phyloP scores from a whole-genome alignment of 2,113 vertebrate genomes.

The Pelodiscus sinensis region DNA sequence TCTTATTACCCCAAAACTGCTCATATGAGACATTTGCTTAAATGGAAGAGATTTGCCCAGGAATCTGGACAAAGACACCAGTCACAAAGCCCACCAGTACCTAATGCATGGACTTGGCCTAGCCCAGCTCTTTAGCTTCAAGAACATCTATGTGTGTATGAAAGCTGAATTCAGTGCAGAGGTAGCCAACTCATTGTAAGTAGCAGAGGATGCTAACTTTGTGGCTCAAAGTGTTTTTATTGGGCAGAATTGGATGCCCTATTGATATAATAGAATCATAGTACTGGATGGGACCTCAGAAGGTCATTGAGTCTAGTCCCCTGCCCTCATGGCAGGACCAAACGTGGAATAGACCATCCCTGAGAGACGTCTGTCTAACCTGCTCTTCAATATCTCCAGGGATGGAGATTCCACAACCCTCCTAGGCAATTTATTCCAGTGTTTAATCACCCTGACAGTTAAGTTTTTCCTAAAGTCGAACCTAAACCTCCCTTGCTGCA shows the following conservation, averaged over 20 bases:
- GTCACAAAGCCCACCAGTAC: conserved; percentile 58
- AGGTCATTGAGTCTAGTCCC: too few species aligned
- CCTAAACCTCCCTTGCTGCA: too few species aligned
- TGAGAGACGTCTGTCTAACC: too few species aligned
- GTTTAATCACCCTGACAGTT: too few species aligned
- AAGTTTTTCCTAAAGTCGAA: too few species aligned
- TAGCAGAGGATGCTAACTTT: conserved; percentile 52
- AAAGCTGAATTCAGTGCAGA: conserved; percentile 70
- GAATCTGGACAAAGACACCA: conserved; percentile 74
- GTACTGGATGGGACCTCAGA: too few species aligned
- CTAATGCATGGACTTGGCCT: conserved; percentile 74
- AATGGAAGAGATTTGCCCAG: conserved; percentile 65
- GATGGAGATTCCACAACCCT: too few species aligned
- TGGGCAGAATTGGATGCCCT: conserved; percentile 26
- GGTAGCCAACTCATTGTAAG: conserved; percentile 51
- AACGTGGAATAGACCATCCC: too few species aligned
- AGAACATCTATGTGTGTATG: conserved; percentile 72
- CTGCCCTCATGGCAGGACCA: too few species aligned
- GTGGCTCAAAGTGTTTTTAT: not conserved
- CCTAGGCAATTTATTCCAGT: too few species aligned
- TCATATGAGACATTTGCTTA: conserved; percentile 72
- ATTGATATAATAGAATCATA: not conserved
- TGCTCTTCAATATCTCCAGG: too few species aligned
- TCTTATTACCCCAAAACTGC: conserved; percentile 63
- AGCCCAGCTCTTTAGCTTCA: conserved; percentile 73